Evolutionary conservation across 2,888 invertebrate genomes (phyloP).

Genomic region (Dendrolimus houi): DNA sequence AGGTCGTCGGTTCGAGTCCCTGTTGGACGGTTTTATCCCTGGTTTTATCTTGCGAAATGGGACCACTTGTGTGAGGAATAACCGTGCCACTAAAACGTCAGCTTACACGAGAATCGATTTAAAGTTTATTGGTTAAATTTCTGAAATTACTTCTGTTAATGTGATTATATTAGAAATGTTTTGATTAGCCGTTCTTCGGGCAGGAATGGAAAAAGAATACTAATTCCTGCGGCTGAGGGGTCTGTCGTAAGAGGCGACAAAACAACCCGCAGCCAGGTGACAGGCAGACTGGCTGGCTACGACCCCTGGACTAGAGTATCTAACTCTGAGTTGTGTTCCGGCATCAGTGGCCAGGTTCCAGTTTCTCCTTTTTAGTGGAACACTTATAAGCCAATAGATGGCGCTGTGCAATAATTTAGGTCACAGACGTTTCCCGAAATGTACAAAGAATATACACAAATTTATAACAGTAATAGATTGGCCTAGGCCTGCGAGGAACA

Average conservation of each 20-base stretch:
- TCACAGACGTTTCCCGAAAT: no score
- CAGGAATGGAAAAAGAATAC: not conserved
- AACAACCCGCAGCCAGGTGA: no score
- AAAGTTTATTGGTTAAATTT: not conserved
- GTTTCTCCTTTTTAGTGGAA: no score
- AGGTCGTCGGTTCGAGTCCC: constrained; percentile 1
- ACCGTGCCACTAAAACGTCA: not conserved
- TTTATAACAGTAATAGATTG: no score
- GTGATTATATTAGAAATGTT: not conserved
- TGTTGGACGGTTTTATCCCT: constrained; percentile 2
- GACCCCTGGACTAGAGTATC: no score
- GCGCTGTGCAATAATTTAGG: no score
- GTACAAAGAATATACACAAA: no score
- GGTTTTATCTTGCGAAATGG: not conserved
- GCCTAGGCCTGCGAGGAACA: no score
- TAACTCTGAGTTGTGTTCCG: no score
- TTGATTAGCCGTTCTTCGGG: not conserved
- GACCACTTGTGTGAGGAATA: not conserved
- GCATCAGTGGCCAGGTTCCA: no score
- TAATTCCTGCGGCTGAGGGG: not conserved
- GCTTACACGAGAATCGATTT: not conserved
- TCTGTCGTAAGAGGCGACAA: not conserved
- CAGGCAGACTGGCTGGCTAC: no score
- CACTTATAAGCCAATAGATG: no score
- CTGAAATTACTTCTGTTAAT: not conserved